Evolutionary conservation across 2,888 invertebrate species (phyloP).

Genomic region (Agrochola litura): DNA sequence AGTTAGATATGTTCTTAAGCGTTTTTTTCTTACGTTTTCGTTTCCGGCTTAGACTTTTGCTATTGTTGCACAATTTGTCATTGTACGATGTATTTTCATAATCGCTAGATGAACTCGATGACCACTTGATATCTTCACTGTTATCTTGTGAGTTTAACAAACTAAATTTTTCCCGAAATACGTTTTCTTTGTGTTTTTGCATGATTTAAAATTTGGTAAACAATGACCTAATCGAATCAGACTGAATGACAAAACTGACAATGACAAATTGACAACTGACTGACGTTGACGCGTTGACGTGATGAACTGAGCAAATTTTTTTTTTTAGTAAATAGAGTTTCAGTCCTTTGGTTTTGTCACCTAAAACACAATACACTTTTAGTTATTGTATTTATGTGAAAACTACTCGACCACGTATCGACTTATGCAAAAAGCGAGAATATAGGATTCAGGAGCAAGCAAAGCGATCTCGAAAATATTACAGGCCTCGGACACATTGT

Average conservation of each 20-base stretch:
- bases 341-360: not conserved
- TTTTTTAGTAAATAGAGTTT: not conserved
- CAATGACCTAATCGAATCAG: not conserved
- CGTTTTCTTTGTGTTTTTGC: slow-evolving; percentile 77
- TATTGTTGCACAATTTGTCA: slow-evolving; percentile 60
- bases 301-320: not conserved
- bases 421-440: no score
- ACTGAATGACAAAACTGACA: no score
- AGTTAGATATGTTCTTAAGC: slow-evolving; percentile 76
- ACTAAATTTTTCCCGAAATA: slow-evolving; percentile 79
- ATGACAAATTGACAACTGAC: not conserved
- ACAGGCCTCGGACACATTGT: not conserved
- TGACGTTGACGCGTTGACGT: not conserved
- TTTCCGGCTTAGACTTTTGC: slow-evolving; percentile 68
- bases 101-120: slow-evolving; percentile 84
- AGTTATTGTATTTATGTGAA: not conserved
- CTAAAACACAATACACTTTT: no score
- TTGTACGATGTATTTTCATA: slow-evolving; percentile 72
- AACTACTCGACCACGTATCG: no score
- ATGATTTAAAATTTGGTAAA: slow-evolving; percentile 62
- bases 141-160: slow-evolving; percentile 82
- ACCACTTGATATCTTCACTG: slow-evolving; percentile 83
- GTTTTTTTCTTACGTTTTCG: slow-evolving; percentile 80
- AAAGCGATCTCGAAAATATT: not conserved
- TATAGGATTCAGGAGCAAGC: not conserved